These are phyloP conservation scores for Atta colombica DNA, from an alignment of 1,140 invertebrate species.

Conservation along the genomic window DNA sequence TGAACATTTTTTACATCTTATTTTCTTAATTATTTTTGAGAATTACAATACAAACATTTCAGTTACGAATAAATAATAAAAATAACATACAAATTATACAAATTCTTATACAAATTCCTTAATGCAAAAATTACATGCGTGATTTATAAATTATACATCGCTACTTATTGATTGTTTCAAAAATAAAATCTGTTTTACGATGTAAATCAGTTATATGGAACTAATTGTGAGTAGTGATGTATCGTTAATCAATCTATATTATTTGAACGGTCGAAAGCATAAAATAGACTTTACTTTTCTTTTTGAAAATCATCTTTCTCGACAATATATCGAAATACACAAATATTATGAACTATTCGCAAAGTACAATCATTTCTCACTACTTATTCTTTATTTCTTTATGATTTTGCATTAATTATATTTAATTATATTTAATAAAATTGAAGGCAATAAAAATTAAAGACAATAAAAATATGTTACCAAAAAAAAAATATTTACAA, in stretches of 20 bases:
- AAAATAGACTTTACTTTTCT: slow-evolving; percentile 48
- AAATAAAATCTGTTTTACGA: slow-evolving; percentile 14
- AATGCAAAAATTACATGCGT: not conserved
- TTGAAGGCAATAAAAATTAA: slow-evolving; percentile 15
- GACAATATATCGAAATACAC: too few relatives aligned
- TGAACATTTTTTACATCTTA: not conserved
- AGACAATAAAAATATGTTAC: slow-evolving; percentile 82
- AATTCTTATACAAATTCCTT: not conserved
- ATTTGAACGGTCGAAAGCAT: slow-evolving; percentile 30
- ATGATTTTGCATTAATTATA: not conserved
- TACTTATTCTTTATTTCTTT: slow-evolving; percentile 17
- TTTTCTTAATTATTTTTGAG: not conserved
- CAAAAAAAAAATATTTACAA: slow-evolving; percentile 85
- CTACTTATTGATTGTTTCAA: not conserved
- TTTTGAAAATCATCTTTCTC: slow-evolving; percentile 37
- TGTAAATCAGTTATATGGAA: not conserved
- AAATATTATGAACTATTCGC: not conserved
- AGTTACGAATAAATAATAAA: not conserved
- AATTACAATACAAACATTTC: not conserved
- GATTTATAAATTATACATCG: not conserved
- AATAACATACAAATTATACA: not conserved
- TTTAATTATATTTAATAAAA: slow-evolving; percentile 16
- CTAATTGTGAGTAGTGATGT: not conserved
- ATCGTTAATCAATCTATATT: slow-evolving; percentile 20
- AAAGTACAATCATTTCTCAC: slow-evolving; percentile 14